Percentiles rank a stretch among this genome's conserved stretches.
These are phyloP conservation scores for Myxocyprinus asiaticus DNA, from an alignment of 2,113 vertebrate species.

Conservation along the genomic window DNA sequence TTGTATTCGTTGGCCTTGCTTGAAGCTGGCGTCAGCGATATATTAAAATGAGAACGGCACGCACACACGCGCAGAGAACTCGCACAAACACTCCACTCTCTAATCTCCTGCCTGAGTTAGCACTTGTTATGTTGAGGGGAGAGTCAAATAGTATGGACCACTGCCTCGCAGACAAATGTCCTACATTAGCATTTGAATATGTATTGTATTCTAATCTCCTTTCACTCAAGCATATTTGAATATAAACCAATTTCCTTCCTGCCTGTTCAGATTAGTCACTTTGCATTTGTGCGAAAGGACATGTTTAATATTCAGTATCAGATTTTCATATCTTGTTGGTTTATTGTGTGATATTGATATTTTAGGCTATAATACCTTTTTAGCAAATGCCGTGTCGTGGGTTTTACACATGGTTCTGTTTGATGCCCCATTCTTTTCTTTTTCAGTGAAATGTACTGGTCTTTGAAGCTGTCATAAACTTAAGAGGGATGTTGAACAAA, in stretches of 20 bases:
- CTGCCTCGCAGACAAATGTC: conserved; percentile 61
- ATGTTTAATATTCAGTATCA: conserved; percentile 72
- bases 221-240: conserved; percentile 61
- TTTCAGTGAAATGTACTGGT: background rate
- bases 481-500: conserved; percentile 12
- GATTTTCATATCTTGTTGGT: conserved; percentile 61
- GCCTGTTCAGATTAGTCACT: conserved; percentile 59
- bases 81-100: conserved; percentile 48
- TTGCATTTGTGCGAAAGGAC: conserved; percentile 61
- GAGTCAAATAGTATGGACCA: conserved; percentile 62
- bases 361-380: conserved; percentile 56
- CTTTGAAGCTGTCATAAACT: conserved; percentile 39
- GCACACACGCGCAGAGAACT: conserved; percentile 6
- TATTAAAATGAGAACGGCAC: conserved; percentile 25
- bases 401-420: background rate
- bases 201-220: conserved; percentile 63
- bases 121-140: conserved; percentile 55
- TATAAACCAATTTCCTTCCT: conserved; percentile 66
- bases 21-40: conserved; percentile 25
- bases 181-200: conserved; percentile 65
- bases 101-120: conserved; percentile 61
- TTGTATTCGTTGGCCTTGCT: conserved; percentile 42
- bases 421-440: background rate
- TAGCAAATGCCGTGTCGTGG: background rate
- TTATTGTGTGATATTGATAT: conserved; percentile 64